A percentile compares a stretch with the other conserved stretches of the same genome.
Conservation (phyloP, 37 sponge, comb jelly and placozoan genomes). For the Cladorhizidae sp. region DNA sequence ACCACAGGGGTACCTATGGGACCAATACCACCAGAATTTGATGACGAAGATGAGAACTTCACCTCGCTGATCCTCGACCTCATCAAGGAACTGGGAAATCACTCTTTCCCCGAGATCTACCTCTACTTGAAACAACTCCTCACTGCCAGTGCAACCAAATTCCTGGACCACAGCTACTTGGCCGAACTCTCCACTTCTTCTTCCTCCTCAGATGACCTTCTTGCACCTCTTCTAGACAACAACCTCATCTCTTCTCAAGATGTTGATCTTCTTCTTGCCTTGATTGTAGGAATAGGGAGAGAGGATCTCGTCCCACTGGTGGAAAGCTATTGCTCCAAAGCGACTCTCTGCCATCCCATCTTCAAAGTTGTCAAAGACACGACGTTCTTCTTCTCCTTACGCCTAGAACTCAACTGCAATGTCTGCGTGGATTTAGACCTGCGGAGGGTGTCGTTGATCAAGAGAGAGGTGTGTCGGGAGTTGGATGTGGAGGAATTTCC, state of each 20-base stretch:
- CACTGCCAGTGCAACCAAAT: constrained; percentile 8
- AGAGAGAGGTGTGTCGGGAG: background rate
- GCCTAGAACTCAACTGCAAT: background rate
- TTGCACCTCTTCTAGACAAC: constrained; percentile 13
- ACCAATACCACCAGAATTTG: constrained; percentile 6
- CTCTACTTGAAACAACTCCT: constrained; percentile 12
- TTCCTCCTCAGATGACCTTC: constrained; percentile 7
- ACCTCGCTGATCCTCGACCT: constrained; percentile 3
- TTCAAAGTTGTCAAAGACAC: background rate
- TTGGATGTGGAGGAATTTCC: background rate
- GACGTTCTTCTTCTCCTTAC: background rate
- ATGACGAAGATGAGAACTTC: constrained; percentile 2
- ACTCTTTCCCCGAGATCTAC: constrained; percentile 9
- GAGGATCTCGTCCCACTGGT: constrained; percentile 9
- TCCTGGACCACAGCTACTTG: background rate
- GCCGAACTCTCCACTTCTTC: background rate
- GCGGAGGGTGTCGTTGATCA: background rate
- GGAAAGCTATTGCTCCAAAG: background rate
- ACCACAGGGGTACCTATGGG: background rate
- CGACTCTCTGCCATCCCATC: background rate
- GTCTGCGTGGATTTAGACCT: constrained; percentile 6
- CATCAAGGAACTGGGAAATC: background rate
- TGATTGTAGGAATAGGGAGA: background rate
- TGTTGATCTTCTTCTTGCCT: background rate
- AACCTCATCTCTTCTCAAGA: background rate